A percentile compares a stretch with the other conserved stretches of the same genome.
Conservation (phyloP, 2,888 invertebrate genomes). For the Agrilus mali region DNA sequence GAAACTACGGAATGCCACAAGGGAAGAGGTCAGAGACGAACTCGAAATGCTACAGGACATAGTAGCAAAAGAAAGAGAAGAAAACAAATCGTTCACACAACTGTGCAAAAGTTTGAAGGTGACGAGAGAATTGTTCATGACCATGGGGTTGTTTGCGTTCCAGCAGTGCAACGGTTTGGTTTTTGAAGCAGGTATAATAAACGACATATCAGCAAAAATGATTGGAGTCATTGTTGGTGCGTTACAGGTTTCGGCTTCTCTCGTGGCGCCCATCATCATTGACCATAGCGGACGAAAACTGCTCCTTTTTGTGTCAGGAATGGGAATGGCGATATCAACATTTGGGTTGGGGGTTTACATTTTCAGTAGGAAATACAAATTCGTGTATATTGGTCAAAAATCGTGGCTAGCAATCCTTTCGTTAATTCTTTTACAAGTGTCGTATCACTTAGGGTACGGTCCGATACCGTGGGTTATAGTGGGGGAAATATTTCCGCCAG, state of each 20-base stretch:
- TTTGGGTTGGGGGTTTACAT: slow-evolving; percentile 47
- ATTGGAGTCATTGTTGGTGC: slow-evolving; percentile 64
- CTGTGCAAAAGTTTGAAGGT: slow-evolving; percentile 50
- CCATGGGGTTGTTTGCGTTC: slow-evolving; percentile 56
- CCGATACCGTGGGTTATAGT: slow-evolving; percentile 71
- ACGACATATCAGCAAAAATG: slow-evolving; percentile 44
- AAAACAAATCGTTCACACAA: slow-evolving; percentile 34
- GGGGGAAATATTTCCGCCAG: slow-evolving; percentile 68
- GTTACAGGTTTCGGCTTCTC: slow-evolving; percentile 62
- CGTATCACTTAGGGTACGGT: slow-evolving; percentile 58
- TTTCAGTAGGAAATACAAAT: slow-evolving; percentile 16
- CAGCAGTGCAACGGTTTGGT: slow-evolving; percentile 72
- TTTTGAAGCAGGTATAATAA: slow-evolving; percentile 52
- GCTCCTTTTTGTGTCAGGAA: slow-evolving; percentile 54
- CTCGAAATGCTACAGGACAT: slow-evolving; percentile 26
- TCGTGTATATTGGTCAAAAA: too few relatives aligned
- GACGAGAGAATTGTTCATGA: slow-evolving; percentile 58
- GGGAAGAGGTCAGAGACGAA: slow-evolving; percentile 47
- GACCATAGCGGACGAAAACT: slow-evolving; percentile 61
- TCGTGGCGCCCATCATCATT: slow-evolving; percentile 56
- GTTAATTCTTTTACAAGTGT: slow-evolving; percentile 47
- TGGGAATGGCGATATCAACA: slow-evolving; percentile 49
- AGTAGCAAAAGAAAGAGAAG: slow-evolving; percentile 23
- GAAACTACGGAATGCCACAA: slow-evolving; percentile 52
- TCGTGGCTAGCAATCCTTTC: slow-evolving; percentile 5